A percentile compares a stretch with the other conserved stretches of the same genome.
phyloP scores from a whole-genome alignment of 2,113 vertebrate species.

The Periophthalmus modestus region DNA sequence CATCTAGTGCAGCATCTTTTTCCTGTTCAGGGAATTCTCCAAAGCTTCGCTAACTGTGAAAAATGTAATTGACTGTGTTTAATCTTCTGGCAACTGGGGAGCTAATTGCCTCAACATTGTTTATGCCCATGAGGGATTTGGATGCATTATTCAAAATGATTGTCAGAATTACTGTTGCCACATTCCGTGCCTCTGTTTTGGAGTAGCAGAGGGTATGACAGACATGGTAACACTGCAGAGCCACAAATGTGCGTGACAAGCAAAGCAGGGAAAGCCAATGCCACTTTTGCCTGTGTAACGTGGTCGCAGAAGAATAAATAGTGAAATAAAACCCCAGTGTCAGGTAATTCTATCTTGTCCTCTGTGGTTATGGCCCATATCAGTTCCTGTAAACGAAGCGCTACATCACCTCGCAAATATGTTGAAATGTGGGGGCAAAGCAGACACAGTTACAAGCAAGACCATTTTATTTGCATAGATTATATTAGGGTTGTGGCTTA shows the following conservation, averaged over 20 bases:
- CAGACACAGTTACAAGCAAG: constrained; percentile 16
- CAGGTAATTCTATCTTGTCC: constrained; percentile 59
- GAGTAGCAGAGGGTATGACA: constrained; percentile 13
- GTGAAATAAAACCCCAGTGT: constrained; percentile 50
- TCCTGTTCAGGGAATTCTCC: constrained; percentile 8
- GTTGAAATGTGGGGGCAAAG: constrained; percentile 21
- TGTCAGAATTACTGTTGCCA: constrained; percentile 4
- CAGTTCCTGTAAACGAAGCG: constrained; percentile 61
- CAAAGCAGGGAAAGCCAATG: constrained; percentile 48
- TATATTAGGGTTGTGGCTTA: constrained; percentile 12
- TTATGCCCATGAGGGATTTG: constrained; percentile 19
- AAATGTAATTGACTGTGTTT: constrained; percentile 21
- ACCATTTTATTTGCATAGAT: constrained; percentile 16
- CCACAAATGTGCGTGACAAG: constrained; percentile 54
- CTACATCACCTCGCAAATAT: constrained; percentile 45
- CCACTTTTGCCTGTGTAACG: constrained; percentile 40
- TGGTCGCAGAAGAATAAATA: constrained; percentile 57
- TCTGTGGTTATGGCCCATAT: constrained; percentile 62
- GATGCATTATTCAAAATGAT: constrained; percentile 15
- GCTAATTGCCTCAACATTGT: constrained; percentile 27
- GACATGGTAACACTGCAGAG: constrained; percentile 38
- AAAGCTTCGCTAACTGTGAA: constrained; percentile 26
- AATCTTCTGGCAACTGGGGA: constrained; percentile 16
- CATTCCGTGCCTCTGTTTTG: neutral
- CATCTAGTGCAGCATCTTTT: constrained; percentile 16